Evolutionary conservation across 2,888 invertebrate species (phyloP).

Genomic region (Bellardia pandia): DNA sequence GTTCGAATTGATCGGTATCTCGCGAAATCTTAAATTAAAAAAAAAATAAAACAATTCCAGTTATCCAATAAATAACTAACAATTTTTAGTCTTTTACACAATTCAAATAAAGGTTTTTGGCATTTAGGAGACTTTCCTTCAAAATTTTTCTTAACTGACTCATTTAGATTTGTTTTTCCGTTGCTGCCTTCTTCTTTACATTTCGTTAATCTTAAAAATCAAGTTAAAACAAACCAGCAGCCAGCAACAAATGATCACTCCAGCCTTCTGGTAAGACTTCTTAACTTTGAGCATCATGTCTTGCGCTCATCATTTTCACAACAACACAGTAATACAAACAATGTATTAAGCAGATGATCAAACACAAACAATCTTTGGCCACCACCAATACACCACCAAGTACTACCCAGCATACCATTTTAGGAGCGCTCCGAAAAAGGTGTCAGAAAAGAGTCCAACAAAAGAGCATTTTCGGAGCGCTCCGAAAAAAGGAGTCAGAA

Average conservation of each 20-base stretch:
- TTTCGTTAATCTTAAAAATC: slow-evolving; percentile 63
- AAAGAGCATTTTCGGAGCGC: no score
- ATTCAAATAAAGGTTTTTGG: not conserved
- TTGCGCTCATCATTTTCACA: slow-evolving; percentile 80
- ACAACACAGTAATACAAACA: slow-evolving; percentile 40
- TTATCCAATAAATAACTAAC: no score
- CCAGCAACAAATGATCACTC: slow-evolving; percentile 57
- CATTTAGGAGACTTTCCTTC: slow-evolving; percentile 32
- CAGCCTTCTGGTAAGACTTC: slow-evolving; percentile 63
- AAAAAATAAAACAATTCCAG: not conserved
- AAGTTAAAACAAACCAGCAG: slow-evolving; percentile 70
- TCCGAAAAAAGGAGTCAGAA: no score
- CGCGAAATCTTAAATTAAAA: no score
- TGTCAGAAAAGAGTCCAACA: no score
- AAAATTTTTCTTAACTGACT: slow-evolving; percentile 29
- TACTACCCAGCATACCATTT: no score
- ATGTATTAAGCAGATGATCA: slow-evolving; percentile 83
- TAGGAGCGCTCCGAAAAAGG: no score
- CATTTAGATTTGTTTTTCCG: slow-evolving; percentile 29
- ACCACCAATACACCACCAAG: no score
- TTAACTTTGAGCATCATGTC: slow-evolving; percentile 50
- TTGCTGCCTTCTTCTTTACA: slow-evolving; percentile 2
- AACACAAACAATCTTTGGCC: slow-evolving; percentile 81
- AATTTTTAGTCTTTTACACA: no score
- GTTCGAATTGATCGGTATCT: no score